A percentile compares a stretch with the other conserved stretches of the same genome.
phyloP scores from a whole-genome alignment of 2,888 invertebrate species.

The Hypomecis punctinalis region DNA sequence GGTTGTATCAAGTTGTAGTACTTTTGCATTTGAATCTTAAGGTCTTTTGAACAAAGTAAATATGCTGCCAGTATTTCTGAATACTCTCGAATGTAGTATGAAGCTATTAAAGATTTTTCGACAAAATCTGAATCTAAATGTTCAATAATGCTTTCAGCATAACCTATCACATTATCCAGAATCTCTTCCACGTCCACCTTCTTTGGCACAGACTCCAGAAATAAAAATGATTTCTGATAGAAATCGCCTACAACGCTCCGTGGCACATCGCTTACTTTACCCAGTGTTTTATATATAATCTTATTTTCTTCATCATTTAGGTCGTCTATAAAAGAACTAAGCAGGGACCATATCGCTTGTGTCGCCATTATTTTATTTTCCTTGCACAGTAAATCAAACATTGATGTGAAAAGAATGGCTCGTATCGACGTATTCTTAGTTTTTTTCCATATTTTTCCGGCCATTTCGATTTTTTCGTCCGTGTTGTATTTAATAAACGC shows the following conservation, averaged over 20 bases:
- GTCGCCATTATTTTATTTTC: not conserved
- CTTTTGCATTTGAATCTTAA: slow-evolving; percentile 17
- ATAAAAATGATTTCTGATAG: slow-evolving; percentile 21
- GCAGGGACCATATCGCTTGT: slow-evolving; percentile 18
- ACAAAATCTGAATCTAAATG: slow-evolving; percentile 21
- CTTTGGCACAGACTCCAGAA: slow-evolving; percentile 6
- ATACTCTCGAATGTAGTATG: not conserved
- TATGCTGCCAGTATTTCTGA: slow-evolving; percentile 12
- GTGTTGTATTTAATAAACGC: slow-evolving; percentile 55
- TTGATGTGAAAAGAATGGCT: slow-evolving; percentile 22
- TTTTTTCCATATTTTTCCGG: slow-evolving; percentile 56
- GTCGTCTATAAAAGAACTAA: slow-evolving; percentile 20
- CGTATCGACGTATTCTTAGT: slow-evolving; percentile 62
- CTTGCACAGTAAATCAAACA: slow-evolving; percentile 13
- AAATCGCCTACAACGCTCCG: slow-evolving; percentile 9
- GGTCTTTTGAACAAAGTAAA: slow-evolving; percentile 17
- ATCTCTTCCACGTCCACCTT: not conserved
- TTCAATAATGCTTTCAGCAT: slow-evolving; percentile 16
- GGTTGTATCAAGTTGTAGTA: slow-evolving; percentile 17
- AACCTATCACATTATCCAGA: not conserved
- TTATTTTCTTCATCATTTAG: slow-evolving; percentile 20
- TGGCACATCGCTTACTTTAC: slow-evolving; percentile 8
- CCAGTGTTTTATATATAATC: slow-evolving; percentile 9
- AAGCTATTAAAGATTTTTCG: slow-evolving; percentile 13
- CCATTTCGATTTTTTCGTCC: slow-evolving; percentile 51